Conservation (phyloP, 2,113 vertebrate genomes). For the Phylloscopus trochilus region DNA sequence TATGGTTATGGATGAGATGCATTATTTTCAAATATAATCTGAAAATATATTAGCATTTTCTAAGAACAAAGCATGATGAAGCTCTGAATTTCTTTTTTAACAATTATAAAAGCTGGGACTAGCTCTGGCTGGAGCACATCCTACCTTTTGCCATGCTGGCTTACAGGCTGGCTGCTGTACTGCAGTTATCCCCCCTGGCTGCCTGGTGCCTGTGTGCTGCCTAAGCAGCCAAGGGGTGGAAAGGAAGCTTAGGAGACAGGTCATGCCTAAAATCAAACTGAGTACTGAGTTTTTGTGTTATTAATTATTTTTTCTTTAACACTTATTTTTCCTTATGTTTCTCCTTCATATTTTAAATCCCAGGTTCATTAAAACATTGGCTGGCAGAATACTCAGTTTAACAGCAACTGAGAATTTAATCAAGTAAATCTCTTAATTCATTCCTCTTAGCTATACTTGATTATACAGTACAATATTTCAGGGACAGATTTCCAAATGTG, state of each 20-base stretch:
- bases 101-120: neutral
- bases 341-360: neutral
- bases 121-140: neutral
- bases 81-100: neutral
- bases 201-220: neutral
- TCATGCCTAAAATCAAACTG: neutral
- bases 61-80: neutral
- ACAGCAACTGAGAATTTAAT: neutral
- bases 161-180: neutral
- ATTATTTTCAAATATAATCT: neutral
- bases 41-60: neutral
- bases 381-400: neutral
- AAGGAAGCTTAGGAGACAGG: neutral
- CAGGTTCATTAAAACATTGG: neutral
- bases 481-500: neutral
- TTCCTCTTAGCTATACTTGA: neutral
- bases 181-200: neutral
- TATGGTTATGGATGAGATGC: neutral
- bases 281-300: accelerated
- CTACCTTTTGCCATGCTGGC: accelerated
- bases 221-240: neutral
- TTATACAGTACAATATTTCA: neutral
- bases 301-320: neutral
- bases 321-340: neutral
- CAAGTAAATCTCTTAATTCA: neutral